These are phyloP conservation scores for Champsocephalus esox DNA, from an alignment of 2,797 vertebrate species.

Conservation along the genomic window DNA sequence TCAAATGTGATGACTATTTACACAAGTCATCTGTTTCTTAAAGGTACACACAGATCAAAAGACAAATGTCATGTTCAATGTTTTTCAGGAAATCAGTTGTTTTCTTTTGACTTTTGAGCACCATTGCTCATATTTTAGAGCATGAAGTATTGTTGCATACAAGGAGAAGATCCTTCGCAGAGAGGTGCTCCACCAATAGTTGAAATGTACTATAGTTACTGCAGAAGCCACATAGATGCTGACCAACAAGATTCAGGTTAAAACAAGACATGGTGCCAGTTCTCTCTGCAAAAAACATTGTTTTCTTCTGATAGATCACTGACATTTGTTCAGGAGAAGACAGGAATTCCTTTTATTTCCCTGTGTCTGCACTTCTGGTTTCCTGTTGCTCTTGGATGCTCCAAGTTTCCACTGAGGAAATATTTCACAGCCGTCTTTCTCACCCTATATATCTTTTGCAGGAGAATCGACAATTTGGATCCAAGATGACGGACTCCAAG, in stretches of 20 bases:
- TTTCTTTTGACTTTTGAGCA: neutral
- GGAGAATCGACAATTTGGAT: slow-evolving; percentile 88
- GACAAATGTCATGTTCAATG: neutral
- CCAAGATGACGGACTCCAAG: slow-evolving; percentile 98
- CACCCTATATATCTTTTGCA: slow-evolving; percentile 67
- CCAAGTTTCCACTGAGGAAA: slow-evolving; percentile 49
- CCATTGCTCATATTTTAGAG: neutral
- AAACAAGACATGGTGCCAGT: slow-evolving; percentile 18
- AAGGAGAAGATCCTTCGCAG: slow-evolving; percentile 1
- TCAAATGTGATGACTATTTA: neutral
- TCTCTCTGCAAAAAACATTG: slow-evolving; percentile 56
- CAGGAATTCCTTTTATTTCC: slow-evolving; percentile 78
- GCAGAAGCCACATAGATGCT: slow-evolving; percentile 41
- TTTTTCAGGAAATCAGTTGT: neutral
- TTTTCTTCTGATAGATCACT: slow-evolving; percentile 45
- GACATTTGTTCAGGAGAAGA: slow-evolving; percentile 47
- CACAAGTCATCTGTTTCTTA: neutral
- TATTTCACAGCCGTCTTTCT: slow-evolving; percentile 24
- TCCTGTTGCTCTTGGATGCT: slow-evolving; percentile 62
- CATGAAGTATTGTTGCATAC: neutral
- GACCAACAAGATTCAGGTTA: slow-evolving; percentile 34
- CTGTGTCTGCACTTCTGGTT: slow-evolving; percentile 75
- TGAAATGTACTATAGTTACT: slow-evolving; percentile 21
- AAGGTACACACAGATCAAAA: neutral
- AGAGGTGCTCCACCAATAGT: slow-evolving; percentile 18